Evolutionary conservation across 2,797 vertebrate species (phyloP).

Genomic region (Petrocephalus sullivani): DNA sequence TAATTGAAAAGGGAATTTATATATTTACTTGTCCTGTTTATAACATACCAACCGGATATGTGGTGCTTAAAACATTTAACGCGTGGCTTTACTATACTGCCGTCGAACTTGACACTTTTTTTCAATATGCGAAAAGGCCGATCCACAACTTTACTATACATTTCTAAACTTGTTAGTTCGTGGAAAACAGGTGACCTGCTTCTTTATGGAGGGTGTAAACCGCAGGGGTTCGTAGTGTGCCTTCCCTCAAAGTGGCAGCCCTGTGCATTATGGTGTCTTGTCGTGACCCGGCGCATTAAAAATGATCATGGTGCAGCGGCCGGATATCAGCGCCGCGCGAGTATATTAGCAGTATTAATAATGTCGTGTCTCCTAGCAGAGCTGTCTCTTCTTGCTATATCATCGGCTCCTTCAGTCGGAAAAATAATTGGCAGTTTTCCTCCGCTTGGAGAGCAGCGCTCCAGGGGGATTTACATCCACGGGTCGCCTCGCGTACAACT

Average conservation of each 20-base stretch:
- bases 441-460: conserved; percentile 38
- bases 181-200: not conserved
- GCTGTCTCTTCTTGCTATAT: conserved; percentile 63
- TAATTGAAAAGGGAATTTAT: not conserved
- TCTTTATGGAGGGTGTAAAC: not conserved
- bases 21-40: not conserved
- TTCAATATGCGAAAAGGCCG: not conserved
- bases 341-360: conserved; percentile 59
- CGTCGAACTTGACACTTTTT: not conserved
- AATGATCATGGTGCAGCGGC: conserved; percentile 9
- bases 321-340: conserved; percentile 29
- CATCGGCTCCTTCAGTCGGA: conserved; percentile 60
- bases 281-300: not conserved
- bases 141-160: not conserved
- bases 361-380: conserved; percentile 53
- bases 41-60: not conserved
- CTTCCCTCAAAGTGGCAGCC: not conserved
- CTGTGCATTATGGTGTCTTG: not conserved
- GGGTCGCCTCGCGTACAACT: conserved; percentile 35
- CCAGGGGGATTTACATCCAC: conserved; percentile 41
- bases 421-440: conserved; percentile 64
- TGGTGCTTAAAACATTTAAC: not conserved
- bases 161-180: conserved; percentile 13
- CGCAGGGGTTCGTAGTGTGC: not conserved
- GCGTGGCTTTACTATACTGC: not conserved